phyloP scores from a whole-genome alignment of 1,140 invertebrate genomes.

The Sitodiplosis mosellana region DNA sequence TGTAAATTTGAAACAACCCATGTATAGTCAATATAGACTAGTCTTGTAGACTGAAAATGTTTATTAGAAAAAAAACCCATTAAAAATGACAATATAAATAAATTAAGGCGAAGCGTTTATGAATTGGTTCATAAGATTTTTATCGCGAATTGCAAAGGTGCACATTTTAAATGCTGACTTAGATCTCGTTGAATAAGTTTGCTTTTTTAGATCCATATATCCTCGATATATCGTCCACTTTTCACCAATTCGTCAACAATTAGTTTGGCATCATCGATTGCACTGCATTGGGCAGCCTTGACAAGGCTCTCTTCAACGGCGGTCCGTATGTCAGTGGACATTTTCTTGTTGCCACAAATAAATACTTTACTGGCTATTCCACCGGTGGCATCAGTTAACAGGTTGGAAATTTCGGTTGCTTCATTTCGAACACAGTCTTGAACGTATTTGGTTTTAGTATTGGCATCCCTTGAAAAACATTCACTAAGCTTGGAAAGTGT shows the following conservation, averaged over 20 bases:
- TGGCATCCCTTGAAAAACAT: conserved; percentile 42
- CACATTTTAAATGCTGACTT: too few species aligned
- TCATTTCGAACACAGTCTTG: conserved; percentile 38
- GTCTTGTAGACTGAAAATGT: too few species aligned
- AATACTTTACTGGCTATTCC: conserved; percentile 29
- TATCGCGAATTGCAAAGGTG: too few species aligned
- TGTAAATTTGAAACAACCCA: background rate
- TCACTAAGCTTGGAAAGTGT: conserved; percentile 34
- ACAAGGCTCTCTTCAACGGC: conserved; percentile 34
- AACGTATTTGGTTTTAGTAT: conserved; percentile 32
- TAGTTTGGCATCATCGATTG: conserved; percentile 20
- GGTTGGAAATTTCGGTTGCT: conserved; percentile 31
- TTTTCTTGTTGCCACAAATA: conserved; percentile 58
- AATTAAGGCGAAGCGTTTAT: too few species aligned
- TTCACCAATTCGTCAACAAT: conserved; percentile 25
- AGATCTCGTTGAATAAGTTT: too few species aligned
- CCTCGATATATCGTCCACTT: conserved; percentile 30
- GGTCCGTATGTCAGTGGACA: conserved; percentile 46
- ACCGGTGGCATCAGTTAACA: conserved; percentile 31
- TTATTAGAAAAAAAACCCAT: too few species aligned
- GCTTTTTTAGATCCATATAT: conserved; percentile 31
- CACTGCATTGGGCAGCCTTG: conserved; percentile 19
- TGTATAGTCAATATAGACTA: too few species aligned
- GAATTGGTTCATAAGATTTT: too few species aligned
- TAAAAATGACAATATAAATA: too few species aligned